Evolutionary conservation across 2,888 invertebrate genomes (phyloP), one percentile per base, ranked within the genome.

Genomic region (Callyntrura guangdongensis): DNA sequence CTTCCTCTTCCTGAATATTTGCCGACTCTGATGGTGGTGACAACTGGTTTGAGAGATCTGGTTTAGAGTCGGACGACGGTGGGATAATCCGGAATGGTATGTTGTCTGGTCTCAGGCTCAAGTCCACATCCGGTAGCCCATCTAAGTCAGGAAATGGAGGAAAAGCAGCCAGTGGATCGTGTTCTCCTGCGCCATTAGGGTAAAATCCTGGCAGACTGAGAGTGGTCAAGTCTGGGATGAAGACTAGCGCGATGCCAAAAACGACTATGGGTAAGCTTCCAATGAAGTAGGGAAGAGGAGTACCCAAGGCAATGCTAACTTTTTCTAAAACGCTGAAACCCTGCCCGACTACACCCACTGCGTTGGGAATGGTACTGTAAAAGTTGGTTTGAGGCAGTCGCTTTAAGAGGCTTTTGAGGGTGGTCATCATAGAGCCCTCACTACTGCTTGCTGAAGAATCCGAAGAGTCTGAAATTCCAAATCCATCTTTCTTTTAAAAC

Each of bases 311-410:
- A 0, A 36, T 27, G 1, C 53, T 53, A 6, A 85, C 0, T 14
- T 85, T 53, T 27, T 53, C 49, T 11, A 85, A 22, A 5, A 53
- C 27, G 17, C 47, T 67, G 12, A 85, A 53, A 3, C 85, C 85
- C 12, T 85, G 67, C 5, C 67, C 69, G 12, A 85, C 27, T 1
- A 72, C 72, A 0, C 85, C 85, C 0, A 85, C 56, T 1, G 69
- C 69, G 56, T 85, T 85, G 22, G 85, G 85, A 11, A 85, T 85
- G 9, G 85, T 72, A 56, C 72, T 85, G 72, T 85, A 85, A 56
- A 85, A 85, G 56, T 85, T 85, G 0, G 36, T 72, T 56, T 85
- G 85, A 2, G 85, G 85, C 6, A 85, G 25, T 1, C 61, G 56
- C 14, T 81, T 81, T 9, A 61, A 8, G 0, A 45, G 20, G 4